Conservation (phyloP, 2,888 invertebrate genomes). For the Deilephila porcellus region DNA sequence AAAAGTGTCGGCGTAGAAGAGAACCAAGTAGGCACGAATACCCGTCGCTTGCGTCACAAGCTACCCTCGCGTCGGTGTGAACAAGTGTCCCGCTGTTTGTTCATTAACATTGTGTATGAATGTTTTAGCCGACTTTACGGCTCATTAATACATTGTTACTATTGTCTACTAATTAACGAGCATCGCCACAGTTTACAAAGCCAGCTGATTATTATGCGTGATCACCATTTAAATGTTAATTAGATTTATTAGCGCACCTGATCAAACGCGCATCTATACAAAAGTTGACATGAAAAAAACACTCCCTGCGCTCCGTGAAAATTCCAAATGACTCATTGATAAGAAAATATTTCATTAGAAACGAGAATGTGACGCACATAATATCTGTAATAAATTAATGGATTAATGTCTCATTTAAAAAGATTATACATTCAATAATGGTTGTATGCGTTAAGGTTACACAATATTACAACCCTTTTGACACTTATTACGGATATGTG, state of each 20-base stretch:
- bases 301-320: conserved; percentile 46
- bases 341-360: conserved; percentile 44
- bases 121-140: conserved; percentile 66
- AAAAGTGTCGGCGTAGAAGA: neutral
- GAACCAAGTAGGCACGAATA: conserved; percentile 32
- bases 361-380: conserved; percentile 9
- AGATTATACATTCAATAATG: conserved; percentile 26
- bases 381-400: conserved; percentile 26
- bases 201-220: conserved; percentile 82
- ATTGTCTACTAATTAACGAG: conserved; percentile 79
- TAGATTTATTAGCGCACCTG: conserved; percentile 79
- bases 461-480: conserved; percentile 24
- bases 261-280: conserved; percentile 62
- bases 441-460: conserved; percentile 17
- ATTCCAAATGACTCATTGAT: conserved; percentile 52
- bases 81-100: conserved; percentile 66
- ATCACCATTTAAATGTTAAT: conserved; percentile 84
- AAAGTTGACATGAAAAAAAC: conserved; percentile 56
- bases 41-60: conserved; percentile 58
- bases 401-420: conserved; percentile 29
- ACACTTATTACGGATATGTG: conserved; percentile 7
- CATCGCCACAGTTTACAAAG: conserved; percentile 72
- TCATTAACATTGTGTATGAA: conserved; percentile 55
- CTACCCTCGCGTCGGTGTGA: conserved; percentile 54
- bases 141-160: conserved; percentile 67